Evolutionary conservation across 2,797 vertebrate species (phyloP), one percentile per base, ranked within the genome.

Genomic region (Ceryle rudis): DNA sequence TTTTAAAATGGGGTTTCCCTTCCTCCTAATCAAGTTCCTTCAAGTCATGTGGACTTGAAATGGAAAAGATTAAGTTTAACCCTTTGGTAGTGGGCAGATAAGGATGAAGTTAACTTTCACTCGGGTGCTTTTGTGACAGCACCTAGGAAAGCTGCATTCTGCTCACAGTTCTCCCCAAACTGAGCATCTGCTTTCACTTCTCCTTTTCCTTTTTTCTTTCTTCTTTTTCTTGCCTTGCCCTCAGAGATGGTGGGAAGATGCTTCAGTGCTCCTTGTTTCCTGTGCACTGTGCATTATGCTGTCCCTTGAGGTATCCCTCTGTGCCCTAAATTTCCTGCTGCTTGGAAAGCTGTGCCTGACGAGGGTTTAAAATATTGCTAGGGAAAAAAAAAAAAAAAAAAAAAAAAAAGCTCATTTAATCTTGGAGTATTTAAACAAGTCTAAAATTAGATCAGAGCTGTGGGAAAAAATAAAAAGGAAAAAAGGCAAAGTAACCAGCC

Each of bases 401-500:
- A n/a, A 18, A 19, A 52, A 52, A 39, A 41, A 41, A 1, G 19
- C 74, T 80, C 1, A 8, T 88, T 93, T 97, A 52, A 80, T 86
- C 90, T 78, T 79, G 42, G 54, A 82, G 57, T 97, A 73, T 82
- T 95, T 96, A 92, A 95, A 91, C 85, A 86, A 93, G 62, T 31
- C 90, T 96, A 97, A 95, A 97, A 96, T 93, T 95, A 96, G 90
- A 77, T n/a, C 0, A 0, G 49, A 89, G 35, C 51, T 70, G 11
- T 75, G 37, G 29, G 26, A 15, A 39, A 29, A 81, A 49, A 13
- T 14, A 31, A 54, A 57, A 85, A 72, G 16, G 49, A n/a, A 89
- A 93, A 72, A 82, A 93, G 77, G 54, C 72, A 91, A 91, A 83
- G 93, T 88, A 96, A 93, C 39, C 73, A 90, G 61, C 71, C 10